Conservation (phyloP, 2,888 invertebrate genomes). For the Camptogramma bilineatum region DNA sequence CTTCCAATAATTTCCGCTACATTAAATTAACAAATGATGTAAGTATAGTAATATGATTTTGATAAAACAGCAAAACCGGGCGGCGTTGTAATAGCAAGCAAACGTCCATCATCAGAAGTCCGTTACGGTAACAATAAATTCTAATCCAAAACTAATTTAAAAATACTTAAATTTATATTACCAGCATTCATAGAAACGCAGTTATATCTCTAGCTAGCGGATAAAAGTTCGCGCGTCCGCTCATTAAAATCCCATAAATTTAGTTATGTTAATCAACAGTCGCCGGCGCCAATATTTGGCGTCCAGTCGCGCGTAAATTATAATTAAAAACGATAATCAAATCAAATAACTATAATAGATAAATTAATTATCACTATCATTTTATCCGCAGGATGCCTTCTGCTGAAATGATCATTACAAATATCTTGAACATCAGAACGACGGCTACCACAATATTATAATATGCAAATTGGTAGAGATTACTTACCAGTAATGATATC, state of each 20-base stretch:
- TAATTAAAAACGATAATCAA: neutral
- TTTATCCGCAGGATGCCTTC: neutral
- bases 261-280: neutral
- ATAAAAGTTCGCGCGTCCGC: neutral
- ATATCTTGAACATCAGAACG: no score
- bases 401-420: neutral
- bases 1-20: no score
- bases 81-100: no score
- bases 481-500: no score
- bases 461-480: no score
- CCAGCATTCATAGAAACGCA: neutral
- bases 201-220: neutral
- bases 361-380: neutral
- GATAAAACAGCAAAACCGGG: no score
- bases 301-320: neutral
- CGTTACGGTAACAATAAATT: neutral
- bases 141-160: neutral
- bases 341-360: neutral
- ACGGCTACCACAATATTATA: no score
- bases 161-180: neutral
- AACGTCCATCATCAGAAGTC: no score
- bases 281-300: neutral
- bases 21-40: no score
- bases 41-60: no score
- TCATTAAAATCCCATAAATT: constrained; percentile 1